These are phyloP conservation scores for Elaphurus davidianus DNA, from an alignment of 2,113 vertebrate genomes.

Conservation along the genomic window DNA sequence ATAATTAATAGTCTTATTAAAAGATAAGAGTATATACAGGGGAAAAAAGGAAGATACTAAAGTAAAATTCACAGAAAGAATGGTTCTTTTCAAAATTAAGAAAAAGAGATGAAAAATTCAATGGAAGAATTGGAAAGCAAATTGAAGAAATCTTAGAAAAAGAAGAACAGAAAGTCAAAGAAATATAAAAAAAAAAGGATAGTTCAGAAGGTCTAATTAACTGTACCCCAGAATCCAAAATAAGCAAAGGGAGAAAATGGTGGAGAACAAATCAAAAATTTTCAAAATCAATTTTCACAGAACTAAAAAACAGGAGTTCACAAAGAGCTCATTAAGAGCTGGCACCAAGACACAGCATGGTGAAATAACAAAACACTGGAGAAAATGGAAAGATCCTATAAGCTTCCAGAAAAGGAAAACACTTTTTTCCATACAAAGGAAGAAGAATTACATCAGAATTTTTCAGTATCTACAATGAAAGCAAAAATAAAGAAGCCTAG, in stretches of 20 bases:
- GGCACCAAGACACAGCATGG: not conserved
- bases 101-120: not conserved
- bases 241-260: not conserved
- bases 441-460: not conserved
- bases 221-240: not conserved
- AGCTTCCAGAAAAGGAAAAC: constrained; percentile 6
- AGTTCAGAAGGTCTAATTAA: not conserved
- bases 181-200: not conserved
- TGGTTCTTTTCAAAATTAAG: not conserved
- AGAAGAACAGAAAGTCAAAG: not conserved
- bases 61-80: not conserved
- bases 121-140: not conserved
- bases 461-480: not conserved
- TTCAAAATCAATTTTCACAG: not conserved
- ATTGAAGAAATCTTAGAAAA: constrained; percentile 3
- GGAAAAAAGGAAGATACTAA: not conserved
- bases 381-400: not conserved
- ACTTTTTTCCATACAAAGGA: not conserved
- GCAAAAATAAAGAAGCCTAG: not conserved
- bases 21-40: not conserved
- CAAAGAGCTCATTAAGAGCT: not conserved
- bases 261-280: not conserved
- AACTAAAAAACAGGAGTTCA: not conserved
- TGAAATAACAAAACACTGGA: not conserved
- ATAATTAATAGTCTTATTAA: not conserved